Conservation (phyloP, 2,113 vertebrate genomes). For the Chaetodon auriga region DNA sequence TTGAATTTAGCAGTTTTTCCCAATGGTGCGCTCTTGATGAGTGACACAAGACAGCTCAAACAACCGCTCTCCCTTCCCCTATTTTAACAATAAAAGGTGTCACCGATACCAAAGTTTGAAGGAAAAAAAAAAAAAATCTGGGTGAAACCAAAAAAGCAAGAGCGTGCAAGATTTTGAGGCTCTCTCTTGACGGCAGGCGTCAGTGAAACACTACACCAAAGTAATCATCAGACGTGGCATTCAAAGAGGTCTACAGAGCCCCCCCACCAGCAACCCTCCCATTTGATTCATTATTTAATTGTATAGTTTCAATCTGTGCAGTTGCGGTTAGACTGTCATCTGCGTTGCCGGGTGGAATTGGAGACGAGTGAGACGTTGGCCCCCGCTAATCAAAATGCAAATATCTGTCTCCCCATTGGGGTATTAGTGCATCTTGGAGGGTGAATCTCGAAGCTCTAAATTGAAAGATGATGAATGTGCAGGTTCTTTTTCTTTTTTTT, state of each 20-base stretch:
- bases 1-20: constrained; percentile 49
- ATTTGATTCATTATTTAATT: constrained; percentile 69
- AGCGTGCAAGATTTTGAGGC: constrained; percentile 13
- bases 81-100: constrained; percentile 52
- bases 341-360: constrained; percentile 49
- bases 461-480: constrained; percentile 81
- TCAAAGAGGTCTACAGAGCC: constrained; percentile 26
- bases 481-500: constrained; percentile 28
- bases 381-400: constrained; percentile 82
- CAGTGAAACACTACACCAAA: constrained; percentile 51
- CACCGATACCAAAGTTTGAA: constrained; percentile 31
- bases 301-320: constrained; percentile 66
- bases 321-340: constrained; percentile 46
- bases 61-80: constrained; percentile 20
- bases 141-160: constrained; percentile 31
- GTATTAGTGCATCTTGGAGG: constrained; percentile 72
- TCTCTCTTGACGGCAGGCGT: constrained; percentile 28
- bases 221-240: constrained; percentile 63
- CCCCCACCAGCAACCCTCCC: background rate
- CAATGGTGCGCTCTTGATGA: constrained; percentile 44
- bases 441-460: constrained; percentile 68
- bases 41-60: constrained; percentile 62
- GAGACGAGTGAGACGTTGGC: constrained; percentile 35
- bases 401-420: constrained; percentile 70
- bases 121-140: background rate